These are phyloP conservation scores for Brachypodius melanocephalos DNA, from an alignment of 2,113 vertebrate genomes.

Conservation along the genomic window DNA sequence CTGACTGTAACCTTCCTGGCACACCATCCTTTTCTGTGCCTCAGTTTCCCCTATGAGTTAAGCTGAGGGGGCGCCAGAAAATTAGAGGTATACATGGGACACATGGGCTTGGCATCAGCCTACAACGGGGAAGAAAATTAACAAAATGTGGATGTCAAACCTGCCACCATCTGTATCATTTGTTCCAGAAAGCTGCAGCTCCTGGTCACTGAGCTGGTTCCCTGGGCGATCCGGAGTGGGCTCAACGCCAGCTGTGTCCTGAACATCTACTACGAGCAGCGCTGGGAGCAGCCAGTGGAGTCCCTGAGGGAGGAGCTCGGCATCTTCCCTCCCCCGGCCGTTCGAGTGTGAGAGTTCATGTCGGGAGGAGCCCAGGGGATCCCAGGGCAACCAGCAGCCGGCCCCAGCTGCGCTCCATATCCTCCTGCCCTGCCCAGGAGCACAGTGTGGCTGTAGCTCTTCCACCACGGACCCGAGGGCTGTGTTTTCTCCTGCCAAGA, in stretches of 20 bases:
- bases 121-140: not conserved
- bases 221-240: slow-evolving; percentile 86
- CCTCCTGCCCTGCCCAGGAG: not conserved
- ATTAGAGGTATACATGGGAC: not conserved
- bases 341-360: not conserved
- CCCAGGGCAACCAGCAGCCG: not conserved
- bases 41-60: not conserved
- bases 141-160: not conserved
- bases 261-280: slow-evolving; percentile 87
- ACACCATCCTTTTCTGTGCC: not conserved
- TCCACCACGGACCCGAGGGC: accelerated
- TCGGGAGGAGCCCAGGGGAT: not conserved
- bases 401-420: accelerated
- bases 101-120: not conserved
- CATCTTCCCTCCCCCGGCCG: slow-evolving; percentile 75
- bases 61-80: not conserved
- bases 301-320: slow-evolving; percentile 85
- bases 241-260: slow-evolving; percentile 78
- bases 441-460: not conserved
- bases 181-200: slow-evolving; percentile 76
- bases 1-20: not conserved
- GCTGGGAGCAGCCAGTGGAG: slow-evolving; percentile 88
- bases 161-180: not conserved
- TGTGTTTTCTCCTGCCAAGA: not conserved
- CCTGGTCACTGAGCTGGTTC: slow-evolving; percentile 79